Base-by-base conservation (phyloP, 1,140 invertebrate genomes). In the Pseudobourletiella spinata region DNA sequence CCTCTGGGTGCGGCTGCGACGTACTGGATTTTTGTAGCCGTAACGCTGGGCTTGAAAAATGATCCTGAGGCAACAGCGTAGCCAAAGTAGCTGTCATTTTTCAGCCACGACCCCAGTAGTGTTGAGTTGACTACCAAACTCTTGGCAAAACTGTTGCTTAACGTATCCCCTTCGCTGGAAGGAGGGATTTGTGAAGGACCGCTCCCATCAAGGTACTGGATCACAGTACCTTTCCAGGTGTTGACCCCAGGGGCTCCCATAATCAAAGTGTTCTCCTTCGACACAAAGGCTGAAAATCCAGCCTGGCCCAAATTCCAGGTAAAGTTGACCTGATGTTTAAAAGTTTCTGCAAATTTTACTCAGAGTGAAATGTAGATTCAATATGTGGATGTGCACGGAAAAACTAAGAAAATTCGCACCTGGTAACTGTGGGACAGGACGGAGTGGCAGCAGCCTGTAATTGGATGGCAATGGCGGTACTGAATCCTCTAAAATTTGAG, bases 231-330 rank as follows among this genome's bases (percentile, higher is more conserved):
- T 39, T 68, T 71, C 76, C 76, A 77, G 24, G 75, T 71, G 51
- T 71, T 70, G 46, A 75, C 70, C 24, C 76, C 76, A 16, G 76
- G 76, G 18, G 76, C 74, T 16, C 76, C 76, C n/a, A 78, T 18
- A 11, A 75, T 61, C 57, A 76, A 60, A 55, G 72, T 65, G 39
- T 70, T 63, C 18, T 63, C 67, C 14, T 20, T 20, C 2, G 63
- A 63, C 54, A 74, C 65, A 50, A 74, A 68, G 4, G 68, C 32
- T 8, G 71, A 70, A 24, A 74, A 55, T 16, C 74, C 74, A 18
- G 72, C 68, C 58, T 73, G 68, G 2, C 72, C 74, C 46, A 70
- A 71, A 1, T 57, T 50, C 64, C 73, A 73, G 42, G 64, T 60
- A 20, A 64, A 69, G 8, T 64, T 59, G 1, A n/a, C 51, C 51